Percentiles rank a stretch among this genome's conserved stretches.
Evolutionary conservation across 2,113 vertebrate species (phyloP).

Genomic region (Puntigrus tetrazona): DNA sequence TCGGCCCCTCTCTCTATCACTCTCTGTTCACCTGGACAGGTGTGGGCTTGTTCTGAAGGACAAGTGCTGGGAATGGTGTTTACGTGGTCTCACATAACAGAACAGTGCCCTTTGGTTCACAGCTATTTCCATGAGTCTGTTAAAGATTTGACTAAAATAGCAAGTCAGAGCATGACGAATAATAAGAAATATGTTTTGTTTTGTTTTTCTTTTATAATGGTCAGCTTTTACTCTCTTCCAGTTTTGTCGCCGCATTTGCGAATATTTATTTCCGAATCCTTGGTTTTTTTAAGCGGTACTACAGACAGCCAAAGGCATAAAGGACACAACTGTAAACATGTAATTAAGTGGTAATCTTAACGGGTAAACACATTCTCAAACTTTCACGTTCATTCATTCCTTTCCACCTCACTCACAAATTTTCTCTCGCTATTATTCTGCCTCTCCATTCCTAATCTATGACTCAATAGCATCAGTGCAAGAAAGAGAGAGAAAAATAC

Average conservation of each 20-base stretch:
- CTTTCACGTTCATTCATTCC: conserved; percentile 2
- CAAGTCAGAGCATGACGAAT: background rate
- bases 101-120: background rate
- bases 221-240: background rate
- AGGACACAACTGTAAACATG: conserved; percentile 14
- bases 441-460: conserved; percentile 12
- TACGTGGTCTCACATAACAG: conserved; percentile 15
- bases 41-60: conserved; percentile 46
- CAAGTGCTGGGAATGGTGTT: conserved; percentile 27
- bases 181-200: background rate
- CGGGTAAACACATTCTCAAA: conserved; percentile 25
- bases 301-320: background rate
- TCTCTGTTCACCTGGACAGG: conserved; percentile 51
- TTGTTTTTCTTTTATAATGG: background rate
- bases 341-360: conserved; percentile 24
- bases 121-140: background rate
- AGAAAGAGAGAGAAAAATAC: background rate
- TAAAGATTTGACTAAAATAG: background rate
- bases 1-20: background rate
- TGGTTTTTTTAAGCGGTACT: background rate
- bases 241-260: background rate
- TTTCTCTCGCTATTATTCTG: conserved; percentile 15
- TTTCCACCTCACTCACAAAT: conserved; percentile 2
- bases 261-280: background rate
- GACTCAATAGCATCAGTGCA: conserved; percentile 20